Evolutionary conservation across 1,140 invertebrate genomes (phyloP), one percentile per base, ranked within the genome.

Genomic region (Portunus trituberculatus): DNA sequence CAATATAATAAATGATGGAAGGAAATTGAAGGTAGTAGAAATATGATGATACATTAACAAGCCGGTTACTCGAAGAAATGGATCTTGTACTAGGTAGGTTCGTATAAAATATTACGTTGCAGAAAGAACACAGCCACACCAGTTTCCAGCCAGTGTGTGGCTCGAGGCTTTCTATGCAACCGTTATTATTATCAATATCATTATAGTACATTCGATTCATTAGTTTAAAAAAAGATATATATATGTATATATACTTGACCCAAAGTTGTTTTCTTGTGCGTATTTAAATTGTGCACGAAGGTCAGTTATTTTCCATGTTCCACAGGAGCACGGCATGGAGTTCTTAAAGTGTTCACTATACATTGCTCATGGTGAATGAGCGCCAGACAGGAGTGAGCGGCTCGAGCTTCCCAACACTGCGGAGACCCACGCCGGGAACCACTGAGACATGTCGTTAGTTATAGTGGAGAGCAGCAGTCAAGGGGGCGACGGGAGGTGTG

Each of bases 191-290:
- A 59, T 59, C 52, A 59, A 14, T 59, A 59, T 59, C 52, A 59
- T 59, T 76, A 76, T 76, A n/a, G 20, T 76, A 76, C 67, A 76
- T n/a, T 76, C 67, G 67, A 76, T 76, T 76, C 67, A 76, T 20
- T 76, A 76, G 20, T 76, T 25, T 76, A 76, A 76, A 76, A 59
- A 76, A 76, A 76, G n/a, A 76, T 59, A 76, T 76, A 52, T n/a
- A 39, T 39, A 39, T 39, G 39, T 59, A 20, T 59, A 59, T 59
- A 59, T 59, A 59, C 67, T 76, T 76, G 67, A 76, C 67, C 67
- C 67, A 76, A 76, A 76, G 67, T n/a, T 76, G 67, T 76, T 76
- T 76, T 76, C 67, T 76, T 76, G 67, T 76, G n/a, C 67, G 67
- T 76, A n/a, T 76, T 76, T 76, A 76, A 76, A 76, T 76, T 20